A percentile compares a stretch with the other conserved stretches of the same genome.
These are phyloP conservation scores for Leptothorax acervorum DNA, from an alignment of 2,888 invertebrate species.

Conservation along the genomic window DNA sequence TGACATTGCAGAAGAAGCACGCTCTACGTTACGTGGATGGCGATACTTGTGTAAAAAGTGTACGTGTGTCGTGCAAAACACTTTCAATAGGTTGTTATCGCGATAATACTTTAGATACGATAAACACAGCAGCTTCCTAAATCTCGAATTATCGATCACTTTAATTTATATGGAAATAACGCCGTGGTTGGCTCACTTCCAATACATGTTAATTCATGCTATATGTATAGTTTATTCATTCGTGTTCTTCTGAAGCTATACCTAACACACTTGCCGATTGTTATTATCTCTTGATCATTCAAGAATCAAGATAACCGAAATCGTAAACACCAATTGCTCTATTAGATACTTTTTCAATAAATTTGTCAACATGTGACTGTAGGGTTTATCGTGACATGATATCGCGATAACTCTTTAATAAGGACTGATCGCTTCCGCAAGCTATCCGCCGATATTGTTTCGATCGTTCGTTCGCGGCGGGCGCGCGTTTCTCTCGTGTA, in stretches of 20 bases:
- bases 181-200: neutral
- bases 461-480: constrained; percentile 34
- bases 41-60: constrained; percentile 74
- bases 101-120: constrained; percentile 2
- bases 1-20: constrained; percentile 60
- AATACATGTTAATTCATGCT: neutral
- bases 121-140: neutral
- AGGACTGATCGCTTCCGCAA: neutral
- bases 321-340: neutral
- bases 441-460: neutral
- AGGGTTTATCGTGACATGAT: constrained; percentile 26
- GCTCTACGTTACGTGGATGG: constrained; percentile 71
- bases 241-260: neutral
- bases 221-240: neutral
- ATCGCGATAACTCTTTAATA: constrained; percentile 36
- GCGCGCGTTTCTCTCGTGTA: constrained; percentile 34
- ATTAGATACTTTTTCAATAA: neutral
- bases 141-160: neutral
- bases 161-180: neutral
- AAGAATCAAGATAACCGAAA: neutral
- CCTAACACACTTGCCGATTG: neutral
- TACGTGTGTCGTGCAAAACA: constrained; percentile 57
- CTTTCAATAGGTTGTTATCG: constrained; percentile 6
- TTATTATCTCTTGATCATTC: constrained; percentile 1
- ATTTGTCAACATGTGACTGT: neutral